Evolutionary conservation across 2,113 vertebrate species (phyloP), one percentile per base, ranked within the genome.

Genomic region (Podarcis cretensis): DNA sequence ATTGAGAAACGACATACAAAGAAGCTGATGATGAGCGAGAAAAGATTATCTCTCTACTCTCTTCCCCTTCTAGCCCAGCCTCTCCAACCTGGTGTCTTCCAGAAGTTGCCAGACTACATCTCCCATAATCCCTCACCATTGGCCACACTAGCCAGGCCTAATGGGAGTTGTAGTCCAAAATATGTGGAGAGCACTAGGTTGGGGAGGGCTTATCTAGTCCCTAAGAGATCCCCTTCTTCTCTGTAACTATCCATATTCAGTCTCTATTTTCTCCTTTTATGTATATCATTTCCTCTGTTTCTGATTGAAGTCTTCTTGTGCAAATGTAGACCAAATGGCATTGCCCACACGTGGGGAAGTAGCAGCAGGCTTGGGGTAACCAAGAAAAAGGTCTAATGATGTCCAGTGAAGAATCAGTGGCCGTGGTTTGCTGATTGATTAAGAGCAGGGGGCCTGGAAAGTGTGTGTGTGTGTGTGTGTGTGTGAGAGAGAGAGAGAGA

Each of bases 201-300:
- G 66, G 66, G 25, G 7, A 27, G 5, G 66, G 25, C 66, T 27
- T 27, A 12, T 30, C 69, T 71, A 71, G 9, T 71, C 25, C 23
- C 23, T 30, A 73, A 18, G n/a, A n/a, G 78, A 12, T 13, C 20
- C 4, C 10, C 32, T 20, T 65, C 35, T 37, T 83, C 35, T 83
- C 85, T 32, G 12, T 69, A 78, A 82, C 12, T 30, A 90, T 89
- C 86, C 79, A 35, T 23, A 21, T 25, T 27, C 40, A 83, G 88
- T 2, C 6, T 1, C 30, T 3, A 1, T 1, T 0, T 73, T 18
- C 48, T 32, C 43, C n/a, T 59, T 57, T 40, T 80, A 6, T 80
- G 57, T n/a, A 54, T 79, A 54, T 79, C 12, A 27, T 54, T 79
- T n/a, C n/a, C 69, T n/a, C 13, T 63, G 18, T 63, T 63, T 63